Percentiles rank a stretch among this genome's conserved stretches.
phyloP scores from a whole-genome alignment of 2,113 vertebrate genomes.

The Labrus mixtus region DNA sequence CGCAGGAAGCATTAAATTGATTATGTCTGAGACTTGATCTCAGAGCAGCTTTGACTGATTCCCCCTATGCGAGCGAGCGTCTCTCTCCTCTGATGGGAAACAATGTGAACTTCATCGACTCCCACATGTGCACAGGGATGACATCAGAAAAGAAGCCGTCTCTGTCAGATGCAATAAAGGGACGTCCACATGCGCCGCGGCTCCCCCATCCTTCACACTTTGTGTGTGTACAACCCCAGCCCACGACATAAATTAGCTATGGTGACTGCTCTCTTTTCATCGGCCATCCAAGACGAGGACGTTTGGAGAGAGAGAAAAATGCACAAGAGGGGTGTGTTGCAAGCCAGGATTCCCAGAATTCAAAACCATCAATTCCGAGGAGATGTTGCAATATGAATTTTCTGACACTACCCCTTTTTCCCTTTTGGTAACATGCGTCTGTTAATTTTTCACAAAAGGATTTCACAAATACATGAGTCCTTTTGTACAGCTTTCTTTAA shows the following conservation, averaged over 20 bases:
- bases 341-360: conserved; percentile 36
- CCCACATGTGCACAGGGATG: conserved; percentile 59
- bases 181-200: conserved; percentile 54
- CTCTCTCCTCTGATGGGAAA: conserved; percentile 55
- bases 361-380: conserved; percentile 39
- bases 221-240: conserved; percentile 57
- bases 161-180: conserved; percentile 78
- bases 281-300: conserved; percentile 45
- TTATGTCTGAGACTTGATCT: conserved; percentile 59
- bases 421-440: conserved; percentile 17
- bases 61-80: conserved; percentile 14
- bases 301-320: neutral
- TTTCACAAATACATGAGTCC: conserved; percentile 72
- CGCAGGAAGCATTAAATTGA: conserved; percentile 50
- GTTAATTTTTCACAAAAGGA: conserved; percentile 75
- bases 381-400: conserved; percentile 56
- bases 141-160: conserved; percentile 78
- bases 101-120: conserved; percentile 62
- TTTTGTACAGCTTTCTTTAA: conserved; percentile 71
- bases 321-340: conserved; percentile 1
- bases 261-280: conserved; percentile 51
- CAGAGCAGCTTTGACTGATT: conserved; percentile 54
- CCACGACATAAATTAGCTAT: conserved; percentile 73
- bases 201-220: conserved; percentile 65
- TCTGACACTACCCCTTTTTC: conserved; percentile 36